Evolutionary conservation across 2,888 invertebrate genomes (phyloP), one percentile per base, ranked within the genome.

Genomic region (Cosmopolites sordidus): DNA sequence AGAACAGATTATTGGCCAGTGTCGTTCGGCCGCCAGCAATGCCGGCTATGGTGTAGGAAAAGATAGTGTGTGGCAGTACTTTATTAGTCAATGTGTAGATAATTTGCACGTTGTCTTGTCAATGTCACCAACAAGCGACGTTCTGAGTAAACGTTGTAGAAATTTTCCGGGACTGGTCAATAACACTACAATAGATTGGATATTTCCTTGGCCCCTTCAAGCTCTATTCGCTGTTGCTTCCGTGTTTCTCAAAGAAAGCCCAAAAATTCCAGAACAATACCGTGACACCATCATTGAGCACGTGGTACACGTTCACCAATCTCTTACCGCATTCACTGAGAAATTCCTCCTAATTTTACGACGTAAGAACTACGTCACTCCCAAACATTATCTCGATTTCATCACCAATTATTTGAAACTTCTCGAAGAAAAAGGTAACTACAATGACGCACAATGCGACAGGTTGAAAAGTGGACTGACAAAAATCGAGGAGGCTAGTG

Each of bases 81-180:
- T 92, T 69, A 78, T 86, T 60, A 80, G 80, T 58, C 84, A 80
- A 59, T 89, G 91, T 66, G 77, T 81, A n/a, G 84, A 86, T 60
- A 92, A 95, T 70, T 79, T 95, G 12, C 92, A 93, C 66, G 86
- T 95, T n/a, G 90, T 92, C 0, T 72, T 95, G 12, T 87, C 89
- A 0, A 93, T 95, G 93, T 92, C 91, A 2, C 92, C 93, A 0
- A 81, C 89, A 1, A 88, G 92, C 0, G 92, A 93, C 53, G 79
- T 83, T 3, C 75, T 95, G 12, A 81, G 92, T 43, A 90, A 86
- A 63, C 80, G 90, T 14, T 94, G 94, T 67, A 81, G 93, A 60
- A 92, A 86, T 75, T 95, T 94, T 73, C 95, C 95, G 0, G 93
- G 93, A 0, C 76, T 95, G 42, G 92, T 95, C 33, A 94, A 92